Base-by-base conservation (phyloP, 1,140 invertebrate species). In the Musca vetustissima region DNA sequence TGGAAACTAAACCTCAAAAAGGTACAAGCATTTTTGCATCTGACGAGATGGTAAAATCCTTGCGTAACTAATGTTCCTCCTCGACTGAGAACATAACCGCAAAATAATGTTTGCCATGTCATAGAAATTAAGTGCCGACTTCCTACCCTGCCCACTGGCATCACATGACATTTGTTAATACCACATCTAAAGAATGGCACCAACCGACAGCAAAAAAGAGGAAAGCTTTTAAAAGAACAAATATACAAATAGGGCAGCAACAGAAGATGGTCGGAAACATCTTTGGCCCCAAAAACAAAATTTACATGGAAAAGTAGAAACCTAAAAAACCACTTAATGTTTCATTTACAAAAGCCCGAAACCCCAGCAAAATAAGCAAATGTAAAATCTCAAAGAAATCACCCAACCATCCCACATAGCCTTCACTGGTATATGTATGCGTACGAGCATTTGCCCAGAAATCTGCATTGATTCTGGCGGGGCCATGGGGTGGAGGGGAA, bases 241-340 rank as follows among this genome's bases (percentile, higher is more conserved):
- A 61, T 36, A 43, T 17, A n/a, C 17, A 61, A 32, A 15, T 19
- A 61, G 36, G 36, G 28, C 19, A 61, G 8, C 17, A 21, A 21
- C 17, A 22, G 36, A 61, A 36, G 28, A 36, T 36, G 32, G 36
- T 43, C 36, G 19, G 28, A 36, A 36, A 36, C 32, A 61, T 61
- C 28, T 61, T 36, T 9, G n/a, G n/a, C 1, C 9, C 17, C 15
- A 61, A 61, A 28, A 32, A 28, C 25, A 59, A 28, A 59, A 61
- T 61, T 61, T 61, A 61, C 57, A 61, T 61, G 57, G 36, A 61
- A 61, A 25, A 17, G 17, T 52, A 52, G 36, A 61, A 61, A 61
- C 57, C 57, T 24, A 61, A 61, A 61, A 61, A 61, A 61, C 57
- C 57, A 61, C 57, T 61, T 61, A 61, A 61, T 61, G 57, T 61